A percentile compares a stretch with the other conserved stretches of the same genome.
phyloP scores from a whole-genome alignment of 1,140 invertebrate genomes.

The Apocrypta bakeri region DNA sequence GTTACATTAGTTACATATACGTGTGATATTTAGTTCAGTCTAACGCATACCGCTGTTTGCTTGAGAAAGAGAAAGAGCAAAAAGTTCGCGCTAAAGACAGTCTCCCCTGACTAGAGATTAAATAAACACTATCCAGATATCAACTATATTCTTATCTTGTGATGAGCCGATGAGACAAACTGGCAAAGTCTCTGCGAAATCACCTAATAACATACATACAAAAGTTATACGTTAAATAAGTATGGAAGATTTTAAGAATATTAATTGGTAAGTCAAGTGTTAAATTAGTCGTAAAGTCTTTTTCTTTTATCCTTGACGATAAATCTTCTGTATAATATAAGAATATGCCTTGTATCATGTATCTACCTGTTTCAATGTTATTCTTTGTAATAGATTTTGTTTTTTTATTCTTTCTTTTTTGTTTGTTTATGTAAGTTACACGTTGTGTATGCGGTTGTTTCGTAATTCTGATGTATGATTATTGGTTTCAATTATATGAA shows the following conservation, averaged over 20 bases:
- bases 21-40: neutral
- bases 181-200: neutral
- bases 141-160: neutral
- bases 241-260: conserved; percentile 47
- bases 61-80: no score
- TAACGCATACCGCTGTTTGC: no score
- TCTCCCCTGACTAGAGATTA: no score
- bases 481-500: no score
- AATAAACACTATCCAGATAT: neutral
- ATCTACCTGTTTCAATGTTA: neutral
- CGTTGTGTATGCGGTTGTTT: no score
- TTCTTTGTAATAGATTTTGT: neutral
- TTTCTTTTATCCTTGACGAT: neutral
- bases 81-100: no score
- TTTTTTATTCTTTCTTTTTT: neutral
- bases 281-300: neutral
- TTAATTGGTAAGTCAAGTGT: conserved; percentile 47
- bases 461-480: neutral
- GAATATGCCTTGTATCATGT: neutral
- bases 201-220: neutral
- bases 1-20: neutral
- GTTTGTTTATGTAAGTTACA: neutral
- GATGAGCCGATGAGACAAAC: neutral
- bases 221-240: neutral
- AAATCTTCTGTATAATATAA: neutral